Evolutionary conservation across 2,797 vertebrate genomes (phyloP), one percentile per base, ranked within the genome.

Genomic region (Coracias cyanogaster): DNA sequence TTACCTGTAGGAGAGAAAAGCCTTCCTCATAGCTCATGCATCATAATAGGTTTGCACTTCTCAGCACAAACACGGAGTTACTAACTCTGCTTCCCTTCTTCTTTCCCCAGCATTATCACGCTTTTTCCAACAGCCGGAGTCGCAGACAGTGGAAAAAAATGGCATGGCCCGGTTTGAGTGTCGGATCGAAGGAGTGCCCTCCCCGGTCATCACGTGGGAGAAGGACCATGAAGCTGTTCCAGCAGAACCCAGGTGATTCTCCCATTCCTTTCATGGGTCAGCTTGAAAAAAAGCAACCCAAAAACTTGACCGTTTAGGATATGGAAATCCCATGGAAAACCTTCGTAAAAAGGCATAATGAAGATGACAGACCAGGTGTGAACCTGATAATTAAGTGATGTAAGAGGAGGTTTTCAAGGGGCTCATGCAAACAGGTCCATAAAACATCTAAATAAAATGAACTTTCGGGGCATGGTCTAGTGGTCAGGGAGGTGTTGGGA

Each of bases 191-290:
- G 99, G 99, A 29, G 97, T 99, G 48, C 99, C 99, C 17, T 94
- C 98, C 18, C 99, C 99, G 4, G 79, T 97, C 90, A 99, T 99
- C 94, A 98, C 98, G 10, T 99, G 99, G 99, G 99, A 99, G 97
- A 99, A 99, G 97, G 98, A 99, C 97, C 97, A 98, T 41, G 91
- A 87, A 82, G 86, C 98, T 7, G 76, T 99, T 79, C 98, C 98
- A 16, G 89, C 97, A 52, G 97, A 98, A 33, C 94, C 98, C 64
- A 99, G 99, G 99, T 99, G 97, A 98, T 94, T 91, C 65, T 22
- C 66, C 8, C 4, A 3, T 43, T 73, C 31, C 66, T 79, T 66
- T 61, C 17, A 33, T 3, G 73, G 26, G 24, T 37, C 69, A 61
- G 41, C 79, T 70, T 43, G 41, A 12, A 26, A 37, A 76, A 60